Evolutionary conservation across 2,113 vertebrate species (phyloP).

Genomic region (Notechis scutatus): DNA sequence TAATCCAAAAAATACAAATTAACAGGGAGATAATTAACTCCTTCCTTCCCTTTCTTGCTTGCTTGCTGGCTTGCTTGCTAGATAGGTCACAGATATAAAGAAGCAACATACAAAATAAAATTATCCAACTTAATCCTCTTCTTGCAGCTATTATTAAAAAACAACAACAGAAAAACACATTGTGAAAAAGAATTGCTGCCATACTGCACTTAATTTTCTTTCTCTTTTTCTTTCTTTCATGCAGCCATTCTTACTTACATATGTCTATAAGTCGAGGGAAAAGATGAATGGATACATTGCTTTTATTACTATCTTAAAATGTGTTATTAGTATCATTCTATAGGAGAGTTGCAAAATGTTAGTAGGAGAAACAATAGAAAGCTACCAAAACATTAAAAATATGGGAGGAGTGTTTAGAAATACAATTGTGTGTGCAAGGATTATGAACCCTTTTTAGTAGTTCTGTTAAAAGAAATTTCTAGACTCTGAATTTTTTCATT

Average conservation of each 20-base stretch:
- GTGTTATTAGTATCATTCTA: neutral
- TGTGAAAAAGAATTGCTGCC: neutral
- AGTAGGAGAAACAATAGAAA: neutral
- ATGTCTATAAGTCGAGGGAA: neutral
- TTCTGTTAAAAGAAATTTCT: neutral
- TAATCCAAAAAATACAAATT: neutral
- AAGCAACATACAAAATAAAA: neutral
- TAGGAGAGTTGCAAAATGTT: neutral
- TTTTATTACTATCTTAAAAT: neutral
- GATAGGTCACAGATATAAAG: neutral
- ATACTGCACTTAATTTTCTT: neutral
- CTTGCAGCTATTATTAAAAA: neutral
- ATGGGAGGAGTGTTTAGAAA: neutral
- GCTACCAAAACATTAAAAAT: neutral
- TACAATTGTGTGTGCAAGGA: neutral
- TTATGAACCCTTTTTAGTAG: neutral
- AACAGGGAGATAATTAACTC: neutral
- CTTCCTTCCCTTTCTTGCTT: neutral
- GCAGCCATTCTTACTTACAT: neutral
- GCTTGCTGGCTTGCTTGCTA: no score
- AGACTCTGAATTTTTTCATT: neutral
- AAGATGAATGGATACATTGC: no score
- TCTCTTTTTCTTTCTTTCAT: neutral
- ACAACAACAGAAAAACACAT: neutral
- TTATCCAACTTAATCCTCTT: neutral